Base-by-base conservation (phyloP, 2,797 vertebrate species). In the Telmatherina bonti region DNA sequence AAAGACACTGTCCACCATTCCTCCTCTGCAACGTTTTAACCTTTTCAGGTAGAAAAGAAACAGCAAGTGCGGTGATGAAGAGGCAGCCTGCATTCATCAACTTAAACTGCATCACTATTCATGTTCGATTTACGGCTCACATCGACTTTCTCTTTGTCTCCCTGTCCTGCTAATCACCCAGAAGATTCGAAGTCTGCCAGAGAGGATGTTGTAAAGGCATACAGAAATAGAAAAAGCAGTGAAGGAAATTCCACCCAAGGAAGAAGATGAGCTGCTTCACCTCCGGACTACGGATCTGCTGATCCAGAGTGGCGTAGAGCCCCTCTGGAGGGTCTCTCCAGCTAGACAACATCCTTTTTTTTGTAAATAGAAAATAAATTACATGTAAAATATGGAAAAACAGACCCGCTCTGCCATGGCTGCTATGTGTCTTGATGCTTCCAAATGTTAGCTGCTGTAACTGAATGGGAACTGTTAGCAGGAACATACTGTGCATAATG, bases 171-270 rank as follows among this genome's bases (percentile, higher is more conserved):
- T 86, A 72, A 84, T 83, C 59, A 79, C 72, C 84, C 82, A 90
- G 88, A 85, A 86, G 82, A 85, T 91, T 57, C 72, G 86, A 76
- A 70, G 62, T 53, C 71, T 90, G 83, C 88, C 88, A 0, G 85
- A 88, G 79, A 84, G 77, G 70, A 70, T 78, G 85, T 43, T 84
- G 83, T 85, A 84, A 70, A 70, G 58, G 56, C 54, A 38, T 20
- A 52, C 33, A 35, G 31, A n/a, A 53, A 43, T 30, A 35, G 4
- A 12, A 10, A 56, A 41, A 66, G 16, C 53, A 61, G 24, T 4
- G 11, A 43, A 36, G 36, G 31, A 61, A 51, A 63, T n/a, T 15
- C 60, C 22, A 53, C 13, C 38, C 22, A 9, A 18, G 41, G 74
- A 67, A 45, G 67, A 74, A 9, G 33, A 71, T 70, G 72, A 64